phyloP scores from a whole-genome alignment of 2,888 invertebrate species.

The Torymus aiolomorphi region DNA sequence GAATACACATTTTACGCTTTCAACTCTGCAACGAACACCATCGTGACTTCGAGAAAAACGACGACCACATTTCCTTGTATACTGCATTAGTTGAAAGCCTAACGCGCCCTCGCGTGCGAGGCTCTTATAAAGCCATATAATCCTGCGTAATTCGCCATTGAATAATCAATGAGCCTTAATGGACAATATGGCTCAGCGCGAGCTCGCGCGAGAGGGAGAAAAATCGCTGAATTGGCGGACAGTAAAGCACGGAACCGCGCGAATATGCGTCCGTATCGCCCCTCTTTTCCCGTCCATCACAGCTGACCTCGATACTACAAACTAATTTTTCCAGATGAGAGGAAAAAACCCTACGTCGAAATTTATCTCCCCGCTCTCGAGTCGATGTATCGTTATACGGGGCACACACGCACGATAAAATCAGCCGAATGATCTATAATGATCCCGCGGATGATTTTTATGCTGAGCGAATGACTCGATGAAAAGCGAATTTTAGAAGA shows the following conservation, averaged over 20 bases:
- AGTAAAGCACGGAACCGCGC: background rate
- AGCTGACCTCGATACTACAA: no score
- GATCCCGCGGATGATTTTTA: no score
- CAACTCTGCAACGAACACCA: no score
- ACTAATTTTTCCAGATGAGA: background rate
- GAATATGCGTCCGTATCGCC: background rate
- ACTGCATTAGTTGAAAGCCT: no score
- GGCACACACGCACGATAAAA: background rate
- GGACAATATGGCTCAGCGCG: background rate
- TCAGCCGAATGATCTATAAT: background rate
- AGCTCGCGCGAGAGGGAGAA: background rate
- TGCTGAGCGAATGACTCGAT: no score
- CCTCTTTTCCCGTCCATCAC: no score
- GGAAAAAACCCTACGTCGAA: slow-evolving; percentile 3
- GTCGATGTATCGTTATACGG: background rate
- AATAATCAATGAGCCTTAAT: slow-evolving; percentile 40
- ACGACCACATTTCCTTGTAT: no score
- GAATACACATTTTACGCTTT: no score
- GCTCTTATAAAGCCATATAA: slow-evolving; percentile 1
- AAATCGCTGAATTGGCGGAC: slow-evolving; percentile 1
- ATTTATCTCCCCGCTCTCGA: background rate
- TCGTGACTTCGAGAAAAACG: no score
- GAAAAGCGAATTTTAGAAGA: no score
- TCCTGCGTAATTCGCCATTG: slow-evolving; percentile 11
- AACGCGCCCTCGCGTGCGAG: no score